Evolutionary conservation across 2,797 vertebrate species (phyloP).

Genomic region (Clarias laeviceps): DNA sequence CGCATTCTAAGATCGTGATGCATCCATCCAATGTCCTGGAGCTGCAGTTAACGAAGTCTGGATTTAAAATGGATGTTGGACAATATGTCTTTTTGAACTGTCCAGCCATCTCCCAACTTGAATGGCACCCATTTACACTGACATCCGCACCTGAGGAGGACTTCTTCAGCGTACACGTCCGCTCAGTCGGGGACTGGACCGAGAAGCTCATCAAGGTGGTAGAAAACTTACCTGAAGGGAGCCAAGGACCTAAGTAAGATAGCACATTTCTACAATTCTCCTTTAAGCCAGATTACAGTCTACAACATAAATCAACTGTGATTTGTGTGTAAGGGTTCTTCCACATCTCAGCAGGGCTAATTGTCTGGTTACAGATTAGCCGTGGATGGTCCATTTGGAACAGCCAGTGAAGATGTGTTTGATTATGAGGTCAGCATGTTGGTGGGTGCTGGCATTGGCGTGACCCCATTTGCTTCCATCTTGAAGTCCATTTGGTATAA

Average conservation of each 20-base stretch:
- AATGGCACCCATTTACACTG: constrained; percentile 95
- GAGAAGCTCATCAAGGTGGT: constrained; percentile 79
- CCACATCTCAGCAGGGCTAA: not conserved
- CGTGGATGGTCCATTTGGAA: constrained; percentile 91
- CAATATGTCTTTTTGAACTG: constrained; percentile 93
- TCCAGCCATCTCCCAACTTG: constrained; percentile 81
- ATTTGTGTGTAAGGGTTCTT: no score
- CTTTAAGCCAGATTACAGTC: not conserved
- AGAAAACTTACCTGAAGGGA: constrained; percentile 72
- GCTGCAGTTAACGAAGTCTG: constrained; percentile 86
- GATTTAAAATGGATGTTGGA: constrained; percentile 90
- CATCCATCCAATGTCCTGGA: constrained; percentile 89
- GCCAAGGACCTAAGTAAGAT: constrained; percentile 79
- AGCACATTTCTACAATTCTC: not conserved
- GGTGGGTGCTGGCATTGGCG: constrained; percentile 87
- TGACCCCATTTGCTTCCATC: constrained; percentile 92
- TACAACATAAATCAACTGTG: no score
- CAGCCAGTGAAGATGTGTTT: constrained; percentile 91
- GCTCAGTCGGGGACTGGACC: constrained; percentile 86
- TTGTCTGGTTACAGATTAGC: constrained; percentile 73
- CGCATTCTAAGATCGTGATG: constrained; percentile 79
- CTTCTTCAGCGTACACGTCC: constrained; percentile 87
- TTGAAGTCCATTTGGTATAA: constrained; percentile 96
- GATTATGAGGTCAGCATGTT: constrained; percentile 90
- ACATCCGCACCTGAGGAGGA: constrained; percentile 91